Base-by-base conservation (phyloP, 2,113 vertebrate genomes). In the Paradoxurus hermaphroditus region DNA sequence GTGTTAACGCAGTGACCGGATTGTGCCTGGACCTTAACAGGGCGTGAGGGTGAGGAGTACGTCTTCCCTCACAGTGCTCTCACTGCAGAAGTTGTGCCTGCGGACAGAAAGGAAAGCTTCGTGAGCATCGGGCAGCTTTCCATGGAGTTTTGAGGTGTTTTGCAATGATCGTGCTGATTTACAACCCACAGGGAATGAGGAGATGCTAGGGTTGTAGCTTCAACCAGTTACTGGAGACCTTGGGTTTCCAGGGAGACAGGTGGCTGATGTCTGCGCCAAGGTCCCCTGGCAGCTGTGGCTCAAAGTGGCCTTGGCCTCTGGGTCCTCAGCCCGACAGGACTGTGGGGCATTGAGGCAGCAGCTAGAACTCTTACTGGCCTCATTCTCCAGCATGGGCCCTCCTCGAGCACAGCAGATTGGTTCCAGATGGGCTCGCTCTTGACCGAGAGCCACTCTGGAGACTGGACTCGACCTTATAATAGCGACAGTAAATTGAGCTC, bases 1-100 rank as follows among this genome's bases (percentile, higher is more conserved):
- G 27, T 21, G 36, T 63, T 8, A 21, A 46, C 7, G 25, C 23
- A 8, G 36, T 1, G 10, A 1, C 34, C 21, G 65, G 3, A 23
- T 0, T 0, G 41, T 0, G 10, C 41, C 53, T 72, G 83, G 65
- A 12, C 7, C 6, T 36, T 88, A 86, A 21, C 98, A 98, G 73
- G 97, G 97, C 1, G 0, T 19, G 41, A 97, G 90, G 9, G 90
- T 97, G 79, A 98, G 97, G 63, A 98, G 96, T 4, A 39, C 12
- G 0, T 97, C 95, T 59, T 98, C 97, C 13, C 25, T 88, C 84
- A 97, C 94, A 0, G 92, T 68, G 0, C 84, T 70, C 31, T 88
- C 0, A 0, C 97, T 97, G 0, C 97, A 98, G 96, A 98, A 98
- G 62, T 34, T 73, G 75, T 97, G 13, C 88, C 97, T 98, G 94